A percentile compares a stretch with the other conserved stretches of the same genome.
Conservation (phyloP, 2,797 vertebrate species). For the Botia almorhae region DNA sequence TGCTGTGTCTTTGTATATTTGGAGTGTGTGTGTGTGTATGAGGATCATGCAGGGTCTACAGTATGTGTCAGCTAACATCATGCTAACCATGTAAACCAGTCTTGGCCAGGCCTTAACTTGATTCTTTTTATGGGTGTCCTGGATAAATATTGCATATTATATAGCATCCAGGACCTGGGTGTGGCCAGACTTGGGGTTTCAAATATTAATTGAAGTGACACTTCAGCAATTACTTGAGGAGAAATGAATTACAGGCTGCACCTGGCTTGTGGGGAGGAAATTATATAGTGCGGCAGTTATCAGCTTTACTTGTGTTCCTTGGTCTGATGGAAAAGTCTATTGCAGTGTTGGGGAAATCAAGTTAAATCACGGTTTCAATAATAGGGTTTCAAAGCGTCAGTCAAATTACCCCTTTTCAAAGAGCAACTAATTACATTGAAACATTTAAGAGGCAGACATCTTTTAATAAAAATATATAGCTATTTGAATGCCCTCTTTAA, state of each 20-base stretch:
- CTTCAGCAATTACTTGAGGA: constrained; percentile 70
- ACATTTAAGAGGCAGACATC: neutral
- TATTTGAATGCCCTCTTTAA: neutral
- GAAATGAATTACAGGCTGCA: constrained; percentile 62
- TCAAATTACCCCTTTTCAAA: neutral
- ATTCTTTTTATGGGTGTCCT: constrained; percentile 47
- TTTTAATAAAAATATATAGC: too few relatives aligned
- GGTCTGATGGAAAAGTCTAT: constrained; percentile 60
- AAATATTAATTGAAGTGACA: constrained; percentile 68
- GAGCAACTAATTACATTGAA: neutral
- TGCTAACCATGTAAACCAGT: constrained; percentile 69
- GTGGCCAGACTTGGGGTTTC: constrained; percentile 74
- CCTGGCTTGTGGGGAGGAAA: constrained; percentile 68
- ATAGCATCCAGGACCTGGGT: constrained; percentile 70
- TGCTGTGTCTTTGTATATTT: constrained; percentile 55
- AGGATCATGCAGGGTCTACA: constrained; percentile 36
- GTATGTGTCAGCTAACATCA: constrained; percentile 64
- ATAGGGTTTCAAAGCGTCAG: neutral
- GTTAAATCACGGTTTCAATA: neutral
- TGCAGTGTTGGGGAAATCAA: constrained; percentile 44
- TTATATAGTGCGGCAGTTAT: constrained; percentile 77
- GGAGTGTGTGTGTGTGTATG: constrained; percentile 35
- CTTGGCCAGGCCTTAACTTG: constrained; percentile 70
- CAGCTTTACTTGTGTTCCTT: constrained; percentile 68
- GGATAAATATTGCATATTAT: constrained; percentile 46